Evolutionary conservation across 2,113 vertebrate genomes (phyloP), one percentile per base, ranked within the genome.

Genomic region (Maylandia zebra): DNA sequence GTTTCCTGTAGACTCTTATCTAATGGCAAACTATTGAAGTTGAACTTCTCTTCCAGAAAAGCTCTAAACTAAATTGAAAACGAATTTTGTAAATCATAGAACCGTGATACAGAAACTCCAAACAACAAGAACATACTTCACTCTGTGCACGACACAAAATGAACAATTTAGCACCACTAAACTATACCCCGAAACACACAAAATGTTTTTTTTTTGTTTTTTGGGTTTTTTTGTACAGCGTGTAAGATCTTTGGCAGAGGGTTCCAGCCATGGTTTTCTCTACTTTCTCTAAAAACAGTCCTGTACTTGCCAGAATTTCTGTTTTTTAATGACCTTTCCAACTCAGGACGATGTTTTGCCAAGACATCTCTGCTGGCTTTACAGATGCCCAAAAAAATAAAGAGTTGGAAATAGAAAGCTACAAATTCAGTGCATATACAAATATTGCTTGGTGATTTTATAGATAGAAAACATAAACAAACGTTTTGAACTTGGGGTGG

Each of bases 161-260:
- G 13, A 74, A 27, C 41, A 24, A 17, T 16, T 74, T 74, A 17
- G 38, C 69, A 10, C 22, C 8, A 74, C 8, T 27, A 45, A 74
- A 27, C n/a, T 69, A 22, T 43, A 43, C n/a, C 7, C 13, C 4
- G 3, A 34, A 61, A 32, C 32, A 34, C 59, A 19, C 59, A 36
- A 32, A 61, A 64, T 64, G 16, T 0, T 2, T n/a, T n/a, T 5
- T 43, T 48, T 16, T 45, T 0, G 1, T 50, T 17, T 19, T 8
- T 1, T 1, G 0, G 1, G 0, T 2, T 17, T 69, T 74, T 45
- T 74, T 74, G n/a, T 16, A 10, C 5, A 45, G 8, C 4, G 1
- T 74, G 38, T 45, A 43, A 27, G 69, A 30, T 27, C 38, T 45
- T 74, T 74, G 4, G 41, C 41, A 45, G 69, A 48, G 38, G 5